Percentiles rank a stretch among this genome's conserved stretches.
These are phyloP conservation scores for Aphelenchoides fujianensis DNA, from an alignment of 1,140 invertebrate species.

Conservation along the genomic window DNA sequence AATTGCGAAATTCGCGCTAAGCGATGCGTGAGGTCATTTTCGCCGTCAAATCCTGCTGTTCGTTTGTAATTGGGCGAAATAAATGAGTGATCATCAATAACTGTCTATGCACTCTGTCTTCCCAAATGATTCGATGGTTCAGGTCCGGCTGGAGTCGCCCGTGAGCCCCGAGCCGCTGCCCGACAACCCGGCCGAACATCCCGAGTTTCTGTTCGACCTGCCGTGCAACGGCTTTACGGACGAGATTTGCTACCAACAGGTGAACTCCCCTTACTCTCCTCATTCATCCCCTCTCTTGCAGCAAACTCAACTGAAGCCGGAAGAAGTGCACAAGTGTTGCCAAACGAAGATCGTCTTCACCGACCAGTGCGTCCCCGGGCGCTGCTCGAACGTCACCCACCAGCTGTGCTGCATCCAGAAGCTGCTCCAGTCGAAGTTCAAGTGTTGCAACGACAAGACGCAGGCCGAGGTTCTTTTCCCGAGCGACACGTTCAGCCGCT, in stretches of 20 bases:
- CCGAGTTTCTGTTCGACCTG: conserved; percentile 48
- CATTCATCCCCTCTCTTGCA: conserved; percentile 29
- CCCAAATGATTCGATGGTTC: no score
- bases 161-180: conserved; percentile 24
- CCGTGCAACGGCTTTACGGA: conserved; percentile 58
- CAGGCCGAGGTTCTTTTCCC: conserved; percentile 36
- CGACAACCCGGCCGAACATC: conserved; percentile 15
- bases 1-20: no score
- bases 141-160: conserved; percentile 44
- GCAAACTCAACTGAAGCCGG: conserved; percentile 40
- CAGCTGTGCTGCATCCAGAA: conserved; percentile 61
- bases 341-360: conserved; percentile 52
- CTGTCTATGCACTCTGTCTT: no score
- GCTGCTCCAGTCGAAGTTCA: conserved; percentile 58
- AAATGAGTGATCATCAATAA: no score
- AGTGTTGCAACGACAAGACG: conserved; percentile 50
- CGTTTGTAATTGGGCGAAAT: no score
- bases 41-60: no score
- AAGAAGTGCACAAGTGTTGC: conserved; percentile 54
- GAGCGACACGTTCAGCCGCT: conserved; percentile 54
- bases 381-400: conserved; percentile 55
- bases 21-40: no score
- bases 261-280: conserved; percentile 1
- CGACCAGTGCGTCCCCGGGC: conserved; percentile 56
- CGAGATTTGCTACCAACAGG: conserved; percentile 61